Base-by-base conservation (phyloP, 2,888 invertebrate species). In the Rhaphigaster nebulosa region DNA sequence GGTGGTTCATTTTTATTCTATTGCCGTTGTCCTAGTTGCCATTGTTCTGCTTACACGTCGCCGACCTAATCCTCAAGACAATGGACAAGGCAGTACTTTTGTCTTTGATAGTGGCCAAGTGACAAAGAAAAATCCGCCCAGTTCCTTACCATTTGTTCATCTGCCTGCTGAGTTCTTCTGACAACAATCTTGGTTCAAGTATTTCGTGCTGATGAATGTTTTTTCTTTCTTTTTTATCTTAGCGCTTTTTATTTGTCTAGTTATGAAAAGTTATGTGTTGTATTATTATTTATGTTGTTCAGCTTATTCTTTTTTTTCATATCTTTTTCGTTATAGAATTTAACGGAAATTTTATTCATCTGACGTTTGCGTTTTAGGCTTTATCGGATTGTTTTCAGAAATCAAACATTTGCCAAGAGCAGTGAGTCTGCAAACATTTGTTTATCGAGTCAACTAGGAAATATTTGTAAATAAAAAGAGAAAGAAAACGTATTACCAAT, bases 81-180 rank as follows among this genome's bases (percentile, higher is more conserved):
- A 76, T 76, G 70, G 34, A 38, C 70, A 76, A 20, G 70, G 20
- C 70, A 6, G 20, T 76, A 76, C 34, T 76, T 76, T 76, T 76
- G 70, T 76, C 70, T 76, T 76, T 76, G 70, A 76, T 76, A 76
- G 70, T 76, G 38, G 70, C 70, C 70, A 76, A 76, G 34, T 76
- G 70, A 34, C 70, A 34, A 76, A 76, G 70, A 76, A 38, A 76
- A 76, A 76, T 76, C 70, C 70, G 38, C 8, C 70, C 34, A 76
- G 70, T 76, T 76, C 70, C 70, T 38, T 76, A 76, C 70, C 70
- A 76, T 76, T 76, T 76, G 70, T 76, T 76, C 70, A 38, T 38
- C 38, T 76, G 1, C 20, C 70, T 38, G 1, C 20, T 6, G 3
- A 38, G 34, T 1, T 76, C 34, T 34, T 38, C 34, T 1, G 18